These are phyloP conservation scores for Muschampia plurimacula DNA, from an alignment of 2,888 invertebrate genomes.

Conservation along the genomic window DNA sequence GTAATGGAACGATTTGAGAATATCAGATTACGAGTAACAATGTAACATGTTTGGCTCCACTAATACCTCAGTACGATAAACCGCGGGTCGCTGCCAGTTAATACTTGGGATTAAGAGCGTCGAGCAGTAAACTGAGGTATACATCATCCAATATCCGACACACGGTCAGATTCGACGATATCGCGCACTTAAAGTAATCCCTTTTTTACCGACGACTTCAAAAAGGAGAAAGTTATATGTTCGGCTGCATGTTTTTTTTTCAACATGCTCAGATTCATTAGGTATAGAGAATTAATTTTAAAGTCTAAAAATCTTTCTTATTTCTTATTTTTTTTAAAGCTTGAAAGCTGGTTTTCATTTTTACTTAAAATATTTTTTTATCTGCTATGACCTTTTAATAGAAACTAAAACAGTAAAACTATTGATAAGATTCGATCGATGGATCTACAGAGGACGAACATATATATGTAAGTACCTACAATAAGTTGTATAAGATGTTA, in stretches of 20 bases:
- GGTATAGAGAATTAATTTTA: too few species aligned
- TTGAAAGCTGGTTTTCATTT: too few species aligned
- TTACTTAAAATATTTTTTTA: neutral
- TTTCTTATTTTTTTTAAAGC: too few species aligned
- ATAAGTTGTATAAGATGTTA: too few species aligned
- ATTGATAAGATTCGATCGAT: too few species aligned
- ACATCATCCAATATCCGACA: constrained; percentile 54
- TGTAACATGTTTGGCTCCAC: constrained; percentile 59
- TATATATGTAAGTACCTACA: too few species aligned
- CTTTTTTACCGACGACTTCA: constrained; percentile 19
- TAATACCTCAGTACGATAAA: constrained; percentile 66
- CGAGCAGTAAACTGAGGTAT: constrained; percentile 61
- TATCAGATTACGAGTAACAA: constrained; percentile 61
- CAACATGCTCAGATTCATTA: too few species aligned
- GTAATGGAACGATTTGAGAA: constrained; percentile 47
- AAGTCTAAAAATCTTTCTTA: too few species aligned
- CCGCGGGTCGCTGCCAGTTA: constrained; percentile 66
- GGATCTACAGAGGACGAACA: too few species aligned
- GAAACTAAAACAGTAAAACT: neutral
- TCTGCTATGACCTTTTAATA: constrained; percentile 26
- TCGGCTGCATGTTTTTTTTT: too few species aligned
- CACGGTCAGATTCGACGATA: constrained; percentile 18
- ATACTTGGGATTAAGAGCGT: constrained; percentile 70
- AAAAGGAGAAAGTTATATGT: too few species aligned
- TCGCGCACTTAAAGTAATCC: constrained; percentile 29